Conservation (phyloP, 2,113 vertebrate genomes). For the Andinoacara biseriatus region DNA sequence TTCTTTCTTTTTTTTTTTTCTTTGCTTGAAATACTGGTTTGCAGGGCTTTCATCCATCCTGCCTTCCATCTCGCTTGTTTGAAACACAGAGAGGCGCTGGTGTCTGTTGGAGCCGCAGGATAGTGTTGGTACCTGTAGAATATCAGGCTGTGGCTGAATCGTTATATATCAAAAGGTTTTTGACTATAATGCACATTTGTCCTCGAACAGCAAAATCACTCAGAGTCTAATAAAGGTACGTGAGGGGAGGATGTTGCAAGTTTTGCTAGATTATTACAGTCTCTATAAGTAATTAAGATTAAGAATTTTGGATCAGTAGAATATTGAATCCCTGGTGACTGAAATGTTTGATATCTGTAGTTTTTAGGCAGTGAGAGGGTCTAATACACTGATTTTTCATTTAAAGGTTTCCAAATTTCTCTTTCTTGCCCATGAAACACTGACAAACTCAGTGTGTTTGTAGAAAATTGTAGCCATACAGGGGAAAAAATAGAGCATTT, state of each 20-base stretch:
- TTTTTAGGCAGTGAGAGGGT: not conserved
- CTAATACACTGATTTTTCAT: not conserved
- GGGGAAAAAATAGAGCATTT: not conserved
- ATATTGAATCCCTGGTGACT: not conserved
- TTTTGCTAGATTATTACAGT: too few relatives aligned
- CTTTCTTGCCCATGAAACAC: not conserved
- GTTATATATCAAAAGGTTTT: not conserved
- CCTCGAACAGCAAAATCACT: not conserved
- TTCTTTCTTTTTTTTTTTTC: not conserved
- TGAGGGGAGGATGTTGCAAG: not conserved
- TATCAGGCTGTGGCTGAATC: not conserved
- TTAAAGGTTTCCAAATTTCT: not conserved
- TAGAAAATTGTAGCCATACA: not conserved
- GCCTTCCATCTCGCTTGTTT: not conserved
- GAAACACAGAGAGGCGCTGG: not conserved
- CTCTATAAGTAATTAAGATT: not conserved
- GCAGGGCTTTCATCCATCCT: not conserved
- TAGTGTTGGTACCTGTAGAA: not conserved
- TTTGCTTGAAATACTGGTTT: not conserved
- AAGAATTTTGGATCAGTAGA: not conserved
- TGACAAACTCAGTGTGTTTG: not conserved
- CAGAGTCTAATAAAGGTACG: not conserved
- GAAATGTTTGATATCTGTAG: not conserved
- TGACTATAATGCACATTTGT: not conserved
- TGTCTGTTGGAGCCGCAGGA: not conserved